phyloP scores from a whole-genome alignment of 2,113 vertebrate species.

The Heterochromis multidens region DNA sequence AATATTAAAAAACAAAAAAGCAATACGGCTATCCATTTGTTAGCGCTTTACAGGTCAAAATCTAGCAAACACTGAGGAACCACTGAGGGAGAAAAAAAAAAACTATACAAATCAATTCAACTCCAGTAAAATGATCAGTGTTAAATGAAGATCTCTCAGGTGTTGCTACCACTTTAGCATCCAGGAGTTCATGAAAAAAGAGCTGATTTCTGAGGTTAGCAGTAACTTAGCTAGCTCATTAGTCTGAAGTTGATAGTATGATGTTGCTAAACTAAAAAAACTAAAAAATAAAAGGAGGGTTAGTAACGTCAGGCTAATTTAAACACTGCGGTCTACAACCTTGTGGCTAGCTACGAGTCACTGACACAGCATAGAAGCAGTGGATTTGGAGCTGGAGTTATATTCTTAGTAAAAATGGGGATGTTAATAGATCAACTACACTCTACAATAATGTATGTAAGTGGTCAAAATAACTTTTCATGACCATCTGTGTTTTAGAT shows the following conservation, averaged over 20 bases:
- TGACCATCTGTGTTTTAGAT: neutral
- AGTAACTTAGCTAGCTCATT: too few species aligned
- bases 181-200: too few species aligned
- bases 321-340: too few species aligned
- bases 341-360: too few species aligned
- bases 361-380: too few species aligned
- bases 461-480: neutral
- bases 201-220: too few species aligned
- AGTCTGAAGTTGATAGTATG: too few species aligned
- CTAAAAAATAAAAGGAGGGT: neutral
- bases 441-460: neutral
- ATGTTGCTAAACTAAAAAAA: too few species aligned
- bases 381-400: too few species aligned
- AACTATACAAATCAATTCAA: neutral
- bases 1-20: neutral
- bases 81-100: neutral
- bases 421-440: neutral
- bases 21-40: too few species aligned
- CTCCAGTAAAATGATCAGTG: neutral
- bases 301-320: neutral
- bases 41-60: neutral
- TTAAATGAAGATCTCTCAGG: neutral
- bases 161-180: neutral
- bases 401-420: too few species aligned
- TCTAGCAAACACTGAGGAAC: neutral